A percentile compares a stretch with the other conserved stretches of the same genome.
Evolutionary conservation across 2,888 invertebrate genomes (phyloP).

Genomic region (Nomada flava): DNA sequence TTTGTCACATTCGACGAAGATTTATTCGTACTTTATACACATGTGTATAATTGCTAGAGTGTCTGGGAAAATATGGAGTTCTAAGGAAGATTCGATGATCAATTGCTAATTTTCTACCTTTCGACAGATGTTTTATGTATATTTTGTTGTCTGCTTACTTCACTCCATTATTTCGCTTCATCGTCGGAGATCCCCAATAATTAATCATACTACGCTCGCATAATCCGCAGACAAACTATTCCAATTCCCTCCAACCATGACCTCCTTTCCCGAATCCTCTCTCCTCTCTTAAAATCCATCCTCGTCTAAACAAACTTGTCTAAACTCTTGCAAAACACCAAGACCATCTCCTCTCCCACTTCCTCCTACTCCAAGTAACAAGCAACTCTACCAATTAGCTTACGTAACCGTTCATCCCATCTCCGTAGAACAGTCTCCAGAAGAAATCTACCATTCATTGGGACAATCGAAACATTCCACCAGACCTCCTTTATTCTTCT

Average conservation of each 20-base stretch:
- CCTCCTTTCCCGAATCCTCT: conserved; percentile 21
- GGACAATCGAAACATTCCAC: not conserved
- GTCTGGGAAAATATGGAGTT: not conserved
- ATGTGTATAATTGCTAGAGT: not conserved
- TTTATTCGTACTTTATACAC: not conserved
- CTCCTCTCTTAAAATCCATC: conserved; percentile 8
- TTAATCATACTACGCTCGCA: not conserved
- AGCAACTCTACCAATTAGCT: conserved; percentile 20
- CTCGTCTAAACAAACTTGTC: conserved; percentile 17
- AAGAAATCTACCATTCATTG: not conserved
- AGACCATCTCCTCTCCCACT: not conserved
- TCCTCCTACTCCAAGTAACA: not conserved
- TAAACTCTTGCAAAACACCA: conserved; percentile 21
- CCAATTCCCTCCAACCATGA: conserved; percentile 14
- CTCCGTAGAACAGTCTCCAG: not conserved
- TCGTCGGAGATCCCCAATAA: not conserved
- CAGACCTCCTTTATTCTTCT: too few species aligned
- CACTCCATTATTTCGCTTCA: too few species aligned
- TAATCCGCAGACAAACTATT: not conserved
- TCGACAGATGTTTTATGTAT: not conserved
- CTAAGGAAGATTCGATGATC: not conserved
- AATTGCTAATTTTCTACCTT: not conserved
- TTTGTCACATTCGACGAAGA: not conserved
- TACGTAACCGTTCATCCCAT: conserved; percentile 8
- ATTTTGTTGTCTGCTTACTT: not conserved